phyloP scores from a whole-genome alignment of 2,888 invertebrate genomes.

The Rugalucina vietnamica region DNA sequence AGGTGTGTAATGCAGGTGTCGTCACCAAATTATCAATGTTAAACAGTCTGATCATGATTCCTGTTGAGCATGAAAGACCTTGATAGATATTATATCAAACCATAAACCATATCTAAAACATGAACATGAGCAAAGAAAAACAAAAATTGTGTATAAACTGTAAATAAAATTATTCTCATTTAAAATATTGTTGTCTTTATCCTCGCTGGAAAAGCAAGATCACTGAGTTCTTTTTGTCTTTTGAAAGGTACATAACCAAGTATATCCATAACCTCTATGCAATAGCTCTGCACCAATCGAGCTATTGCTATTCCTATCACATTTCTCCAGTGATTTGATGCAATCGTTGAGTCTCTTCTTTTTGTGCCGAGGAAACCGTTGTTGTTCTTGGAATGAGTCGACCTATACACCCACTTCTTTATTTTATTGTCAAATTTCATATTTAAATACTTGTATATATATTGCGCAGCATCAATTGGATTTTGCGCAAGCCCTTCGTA shows the following conservation, averaged over 20 bases:
- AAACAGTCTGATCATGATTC: too few relatives aligned
- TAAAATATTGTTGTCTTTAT: neutral
- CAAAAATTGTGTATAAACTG: too few relatives aligned
- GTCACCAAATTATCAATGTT: too few relatives aligned
- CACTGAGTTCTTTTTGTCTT: neutral
- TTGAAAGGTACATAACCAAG: neutral
- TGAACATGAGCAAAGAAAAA: too few relatives aligned
- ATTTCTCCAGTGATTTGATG: neutral
- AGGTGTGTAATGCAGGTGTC: too few relatives aligned
- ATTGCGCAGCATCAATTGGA: constrained; percentile 15
- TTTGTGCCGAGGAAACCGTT: neutral
- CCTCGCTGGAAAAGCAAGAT: neutral
- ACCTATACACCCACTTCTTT: neutral
- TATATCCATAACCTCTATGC: neutral
- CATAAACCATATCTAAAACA: too few relatives aligned
- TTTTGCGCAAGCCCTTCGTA: constrained; percentile 23
- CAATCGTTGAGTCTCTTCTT: neutral
- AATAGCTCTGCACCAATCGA: neutral
- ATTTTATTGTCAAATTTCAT: neutral
- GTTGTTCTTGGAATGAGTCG: neutral
- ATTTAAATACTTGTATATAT: constrained; percentile 16
- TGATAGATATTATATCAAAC: too few relatives aligned
- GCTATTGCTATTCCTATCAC: neutral
- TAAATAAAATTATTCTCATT: too few relatives aligned
- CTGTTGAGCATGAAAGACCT: too few relatives aligned